Conservation (phyloP, 1,140 invertebrate species). For the Heliconius himera region DNA sequence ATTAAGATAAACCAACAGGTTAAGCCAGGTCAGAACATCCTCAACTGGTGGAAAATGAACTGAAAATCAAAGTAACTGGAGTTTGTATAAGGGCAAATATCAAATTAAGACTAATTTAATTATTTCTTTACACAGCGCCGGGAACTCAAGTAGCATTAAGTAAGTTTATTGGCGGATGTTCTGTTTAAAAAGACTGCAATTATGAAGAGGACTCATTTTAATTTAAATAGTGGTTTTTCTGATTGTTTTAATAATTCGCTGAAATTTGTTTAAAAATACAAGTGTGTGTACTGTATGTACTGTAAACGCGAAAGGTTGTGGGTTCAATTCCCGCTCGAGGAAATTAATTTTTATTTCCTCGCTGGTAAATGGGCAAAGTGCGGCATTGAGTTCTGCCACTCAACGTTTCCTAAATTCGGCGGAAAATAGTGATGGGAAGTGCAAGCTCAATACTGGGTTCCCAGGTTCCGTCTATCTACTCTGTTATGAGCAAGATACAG, state of each 20-base stretch:
- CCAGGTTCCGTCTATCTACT: too few species aligned
- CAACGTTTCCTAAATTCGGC: too few species aligned
- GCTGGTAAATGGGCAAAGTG: too few species aligned
- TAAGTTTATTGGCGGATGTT: not conserved
- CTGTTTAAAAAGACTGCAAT: not conserved
- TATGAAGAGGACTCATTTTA: not conserved
- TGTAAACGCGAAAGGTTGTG: too few species aligned
- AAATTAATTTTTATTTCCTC: too few species aligned
- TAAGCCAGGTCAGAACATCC: conserved; percentile 4
- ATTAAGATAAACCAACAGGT: not conserved
- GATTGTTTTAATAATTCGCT: not conserved
- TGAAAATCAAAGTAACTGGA: conserved; percentile 30
- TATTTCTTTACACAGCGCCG: not conserved
- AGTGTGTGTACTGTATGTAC: too few species aligned
- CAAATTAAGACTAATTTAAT: conserved; percentile 7
- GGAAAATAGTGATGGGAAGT: too few species aligned
- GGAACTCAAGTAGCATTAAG: not conserved
- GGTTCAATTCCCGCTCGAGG: too few species aligned
- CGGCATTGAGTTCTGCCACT: too few species aligned
- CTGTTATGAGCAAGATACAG: too few species aligned
- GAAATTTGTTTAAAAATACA: too few species aligned
- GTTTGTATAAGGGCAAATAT: conserved; percentile 11
- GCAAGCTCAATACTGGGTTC: too few species aligned
- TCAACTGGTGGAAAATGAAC: conserved; percentile 21
- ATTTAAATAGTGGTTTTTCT: not conserved